Conservation (phyloP, 2,113 vertebrate genomes). For the Mus musculus region GRCm39 chr4:44643001-44643500, state of each 20-base stretch:
- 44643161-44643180: no score
- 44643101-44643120: not conserved
- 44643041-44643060: not conserved
- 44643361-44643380: not conserved
- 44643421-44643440: not conserved
- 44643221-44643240: no score
- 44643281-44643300: not conserved
- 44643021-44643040: not conserved
- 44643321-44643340: not conserved
- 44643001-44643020: not conserved
- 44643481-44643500: not conserved
- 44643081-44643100: not conserved
- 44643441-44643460: not conserved
- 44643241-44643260: no score
- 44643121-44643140: not conserved
- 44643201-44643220: no score
- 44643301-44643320: not conserved
- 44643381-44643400: not conserved
- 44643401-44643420: not conserved
- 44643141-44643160: not conserved
- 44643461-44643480: not conserved
- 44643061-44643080: not conserved
- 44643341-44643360: constrained; percentile 28
- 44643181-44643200: no score
- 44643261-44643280: no score